Evolutionary conservation across 2,888 invertebrate species (phyloP).

Genomic region (Gryllus longicercus): DNA sequence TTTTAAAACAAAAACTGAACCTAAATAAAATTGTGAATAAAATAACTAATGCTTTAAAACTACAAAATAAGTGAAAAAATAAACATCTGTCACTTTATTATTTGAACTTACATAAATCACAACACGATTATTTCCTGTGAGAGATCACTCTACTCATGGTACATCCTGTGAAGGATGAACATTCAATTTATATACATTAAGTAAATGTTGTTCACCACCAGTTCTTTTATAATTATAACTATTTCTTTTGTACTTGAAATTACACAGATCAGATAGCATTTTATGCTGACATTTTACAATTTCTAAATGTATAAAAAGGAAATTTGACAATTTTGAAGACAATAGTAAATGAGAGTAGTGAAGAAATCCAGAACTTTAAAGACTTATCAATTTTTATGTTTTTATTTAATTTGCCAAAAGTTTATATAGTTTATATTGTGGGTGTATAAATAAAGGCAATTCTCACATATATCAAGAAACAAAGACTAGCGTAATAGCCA

Average conservation of each 20-base stretch:
- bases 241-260: conserved; percentile 1
- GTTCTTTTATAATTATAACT: not conserved
- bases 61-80: conserved; percentile 2
- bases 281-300: not conserved
- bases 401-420: too few species aligned
- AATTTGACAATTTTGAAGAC: too few species aligned
- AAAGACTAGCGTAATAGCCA: too few species aligned
- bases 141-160: not conserved
- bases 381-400: too few species aligned
- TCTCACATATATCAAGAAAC: too few species aligned
- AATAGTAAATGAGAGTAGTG: too few species aligned
- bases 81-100: not conserved
- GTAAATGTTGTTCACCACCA: not conserved
- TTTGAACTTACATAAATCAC: not conserved
- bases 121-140: conserved; percentile 6
- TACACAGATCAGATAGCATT: conserved; percentile 6
- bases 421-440: too few species aligned
- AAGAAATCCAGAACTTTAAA: too few species aligned
- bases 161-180: not conserved
- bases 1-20: too few species aligned
- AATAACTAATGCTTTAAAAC: not conserved
- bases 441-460: too few species aligned
- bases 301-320: too few species aligned
- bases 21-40: too few species aligned
- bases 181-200: conserved; percentile 1